These are phyloP conservation scores for Helicoverpa assulta DNA, from an alignment of 2,888 invertebrate species.

Conservation along the genomic window DNA sequence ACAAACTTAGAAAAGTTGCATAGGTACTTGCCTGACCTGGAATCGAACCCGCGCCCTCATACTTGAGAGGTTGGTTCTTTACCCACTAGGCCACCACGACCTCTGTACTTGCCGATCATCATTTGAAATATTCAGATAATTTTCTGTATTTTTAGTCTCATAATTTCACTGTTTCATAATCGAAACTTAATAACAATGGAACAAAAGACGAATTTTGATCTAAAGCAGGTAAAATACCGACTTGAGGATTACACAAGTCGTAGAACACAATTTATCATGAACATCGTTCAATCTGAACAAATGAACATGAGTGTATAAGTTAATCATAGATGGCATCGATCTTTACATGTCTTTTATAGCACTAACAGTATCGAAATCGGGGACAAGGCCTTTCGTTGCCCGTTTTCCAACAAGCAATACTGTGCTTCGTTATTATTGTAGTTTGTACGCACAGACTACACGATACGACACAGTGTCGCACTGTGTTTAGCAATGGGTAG, in stretches of 20 bases:
- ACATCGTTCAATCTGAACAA: slow-evolving; percentile 37
- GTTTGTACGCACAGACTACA: slow-evolving; percentile 5
- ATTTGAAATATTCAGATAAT: neutral
- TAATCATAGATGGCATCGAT: slow-evolving; percentile 57
- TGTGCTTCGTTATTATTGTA: slow-evolving; percentile 37
- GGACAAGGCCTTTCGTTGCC: slow-evolving; percentile 59
- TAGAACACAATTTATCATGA: slow-evolving; percentile 19
- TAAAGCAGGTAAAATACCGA: neutral
- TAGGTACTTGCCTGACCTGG: too few species aligned
- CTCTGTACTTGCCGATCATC: too few species aligned
- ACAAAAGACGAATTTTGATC: neutral
- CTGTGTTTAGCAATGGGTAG: neutral
- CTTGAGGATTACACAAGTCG: slow-evolving; percentile 1
- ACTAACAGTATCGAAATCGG: slow-evolving; percentile 51
- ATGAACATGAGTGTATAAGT: slow-evolving; percentile 30
- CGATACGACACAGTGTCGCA: slow-evolving; percentile 23
- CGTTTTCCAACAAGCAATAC: slow-evolving; percentile 53
- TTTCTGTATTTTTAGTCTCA: neutral
- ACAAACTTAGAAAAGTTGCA: too few species aligned
- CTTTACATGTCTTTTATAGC: slow-evolving; percentile 59
- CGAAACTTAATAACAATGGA: too few species aligned
- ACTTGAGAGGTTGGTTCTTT: too few species aligned
- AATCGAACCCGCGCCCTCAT: too few species aligned
- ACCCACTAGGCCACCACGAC: too few species aligned
- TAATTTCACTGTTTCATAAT: too few species aligned